Base-by-base conservation (phyloP, 1,140 invertebrate species). In the Probaryconus sp. region DNA sequence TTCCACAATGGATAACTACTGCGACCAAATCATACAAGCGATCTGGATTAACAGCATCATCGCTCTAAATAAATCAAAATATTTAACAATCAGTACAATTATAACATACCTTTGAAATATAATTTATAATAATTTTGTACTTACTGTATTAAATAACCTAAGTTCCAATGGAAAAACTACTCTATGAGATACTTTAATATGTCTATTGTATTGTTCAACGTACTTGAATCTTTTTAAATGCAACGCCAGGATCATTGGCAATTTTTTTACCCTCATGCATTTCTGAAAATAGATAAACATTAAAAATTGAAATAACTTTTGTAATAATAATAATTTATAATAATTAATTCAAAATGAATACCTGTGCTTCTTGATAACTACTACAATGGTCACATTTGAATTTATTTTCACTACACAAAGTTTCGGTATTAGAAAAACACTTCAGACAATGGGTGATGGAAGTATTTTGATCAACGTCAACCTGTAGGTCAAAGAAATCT, bases 321-420 rank as follows among this genome's bases (percentile, higher is more conserved):
- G 5, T n/a, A 10, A 6, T n/a, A 20, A 20, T 40, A 10, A 18
- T 35, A 20, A 10, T 31, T 21, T 20, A 35, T 26, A 20, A 9
- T 28, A 37, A 33, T 55, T 18, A 21, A 53, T 40, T 10, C 4
- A 47, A 2, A 45, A 47, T 31, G 56, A 35, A 86, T 89, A 95
- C 95, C 85, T 95, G 94, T 28, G 98, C 98, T 90, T 99, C 98
- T 88, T 99, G 98, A 88, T 99, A 99, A 86, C 96, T 98, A 86
- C 96, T 97, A 85, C 98, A 99, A 77, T 98, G 96, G 89, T 99
- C 98, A 90, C 98, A 99, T 89, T 98, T 99, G 85, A 99, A 99
- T 89, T 99, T 99, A 89, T 99, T 98, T 86, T 99, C 98, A 80
- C 95, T 97, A 89, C 97, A 98, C n/a, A 99, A 90, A 9, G 98